Base-by-base conservation (phyloP, 1,140 invertebrate genomes). In the Sinella curviseta region DNA sequence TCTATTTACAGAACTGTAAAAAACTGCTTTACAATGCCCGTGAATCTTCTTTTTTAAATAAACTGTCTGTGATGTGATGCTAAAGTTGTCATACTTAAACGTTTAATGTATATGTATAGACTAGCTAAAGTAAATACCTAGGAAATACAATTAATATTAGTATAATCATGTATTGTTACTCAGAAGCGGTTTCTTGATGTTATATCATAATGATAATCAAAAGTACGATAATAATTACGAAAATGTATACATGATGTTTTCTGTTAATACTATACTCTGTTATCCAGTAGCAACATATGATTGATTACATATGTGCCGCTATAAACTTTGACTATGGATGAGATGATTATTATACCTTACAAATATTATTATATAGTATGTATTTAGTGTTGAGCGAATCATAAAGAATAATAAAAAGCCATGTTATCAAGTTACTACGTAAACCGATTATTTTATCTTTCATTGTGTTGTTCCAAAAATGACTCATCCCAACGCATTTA, bases 51-150 rank as follows among this genome's bases (percentile, higher is more conserved):
- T 70, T 70, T 70, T 70, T 17, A 70, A 70, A 70, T 33, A 70
- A 70, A 70, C 65, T 70, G 65, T 70, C 65, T 70, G 65, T 70
- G 65, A 70, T 70, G 65, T 70, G 65, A 70, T 31, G 65, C 65
- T 70, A 70, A 70, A 70, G 65, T 70, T 70, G 65, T 70, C 65
- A 70, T 70, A 70, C 65, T 33, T 30, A 70, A 70, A 70, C 8
- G 30, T 70, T 60, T 70, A 70, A 70, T 60, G 55, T 60, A 60
- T 60, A 60, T 17, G 12, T 60, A 60, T 24, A 17, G 55, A n/a
- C n/a, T n/a, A n/a, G n/a, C 8, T 65, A 65, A 65, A 17, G 16
- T 65, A 65, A 65, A 65, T 65, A 65, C 24, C 26, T n/a, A n/a
- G n/a, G n/a, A n/a, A n/a, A n/a, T n/a, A n/a, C n/a, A n/a, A n/a